These are phyloP conservation scores for Buathra laborator DNA, from an alignment of 2,888 invertebrate genomes.

Conservation along the genomic window DNA sequence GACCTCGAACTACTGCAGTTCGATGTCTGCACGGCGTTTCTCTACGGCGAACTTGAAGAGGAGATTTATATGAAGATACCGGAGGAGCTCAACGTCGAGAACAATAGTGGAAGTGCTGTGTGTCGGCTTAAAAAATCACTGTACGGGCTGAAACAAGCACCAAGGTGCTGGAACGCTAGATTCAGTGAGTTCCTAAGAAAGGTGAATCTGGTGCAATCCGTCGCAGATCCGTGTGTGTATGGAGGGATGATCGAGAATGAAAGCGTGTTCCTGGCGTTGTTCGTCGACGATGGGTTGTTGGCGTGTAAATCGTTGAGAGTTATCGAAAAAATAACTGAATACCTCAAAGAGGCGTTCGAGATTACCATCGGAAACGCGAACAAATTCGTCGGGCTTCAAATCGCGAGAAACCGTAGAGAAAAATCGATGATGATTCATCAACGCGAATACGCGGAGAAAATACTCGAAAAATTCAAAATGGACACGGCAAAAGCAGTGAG, in stretches of 20 bases:
- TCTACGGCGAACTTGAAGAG: conserved; percentile 45
- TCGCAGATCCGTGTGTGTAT: conserved; percentile 53
- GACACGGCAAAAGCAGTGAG: conserved; percentile 63
- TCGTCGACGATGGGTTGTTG: conserved; percentile 45
- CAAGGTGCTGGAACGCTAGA: conserved; percentile 52
- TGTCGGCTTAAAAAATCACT: conserved; percentile 43
- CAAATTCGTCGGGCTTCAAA: conserved; percentile 60
- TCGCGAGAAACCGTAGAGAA: conserved; percentile 33
- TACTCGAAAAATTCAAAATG: conserved; percentile 72
- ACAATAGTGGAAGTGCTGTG: not conserved
- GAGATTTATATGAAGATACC: conserved; percentile 53
- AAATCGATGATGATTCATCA: conserved; percentile 68
- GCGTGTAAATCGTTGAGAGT: not conserved
- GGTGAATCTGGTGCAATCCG: conserved; percentile 33
- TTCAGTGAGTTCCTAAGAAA: conserved; percentile 33
- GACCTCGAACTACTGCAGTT: conserved; percentile 50
- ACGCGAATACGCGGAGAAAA: conserved; percentile 61
- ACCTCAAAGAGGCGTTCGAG: conserved; percentile 42
- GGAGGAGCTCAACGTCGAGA: conserved; percentile 19
- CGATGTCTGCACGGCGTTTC: conserved; percentile 52
- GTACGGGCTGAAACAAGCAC: conserved; percentile 54
- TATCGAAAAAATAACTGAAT: conserved; percentile 42
- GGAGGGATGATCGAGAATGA: conserved; percentile 2
- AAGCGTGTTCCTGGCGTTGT: conserved; percentile 37
- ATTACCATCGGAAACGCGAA: conserved; percentile 57